Evolutionary conservation across 2,888 invertebrate species (phyloP).

Genomic region (Orthonychiurus folsomi): DNA sequence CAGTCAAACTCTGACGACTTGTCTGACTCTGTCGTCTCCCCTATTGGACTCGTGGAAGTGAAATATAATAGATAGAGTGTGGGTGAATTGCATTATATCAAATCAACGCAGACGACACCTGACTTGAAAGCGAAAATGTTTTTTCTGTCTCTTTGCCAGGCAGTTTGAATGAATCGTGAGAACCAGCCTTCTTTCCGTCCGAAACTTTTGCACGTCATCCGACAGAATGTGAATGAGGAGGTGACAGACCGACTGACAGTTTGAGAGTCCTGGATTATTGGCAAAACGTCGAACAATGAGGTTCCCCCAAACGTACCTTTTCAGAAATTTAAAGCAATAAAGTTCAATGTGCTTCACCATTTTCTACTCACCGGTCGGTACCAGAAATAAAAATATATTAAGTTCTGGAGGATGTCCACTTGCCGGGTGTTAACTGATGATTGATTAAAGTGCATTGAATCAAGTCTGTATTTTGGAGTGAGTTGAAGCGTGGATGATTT

Average conservation of each 20-base stretch:
- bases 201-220: background rate
- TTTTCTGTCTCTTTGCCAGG: too few relatives aligned
- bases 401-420: too few relatives aligned
- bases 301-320: background rate
- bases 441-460: too few relatives aligned
- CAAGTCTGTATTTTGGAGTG: too few relatives aligned
- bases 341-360: too few relatives aligned
- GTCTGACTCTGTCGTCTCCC: background rate
- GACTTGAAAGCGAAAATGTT: background rate
- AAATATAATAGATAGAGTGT: background rate
- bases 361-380: too few relatives aligned
- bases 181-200: background rate
- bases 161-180: background rate
- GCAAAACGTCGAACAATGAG: background rate
- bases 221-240: background rate
- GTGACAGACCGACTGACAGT: too few relatives aligned
- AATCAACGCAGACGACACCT: background rate
- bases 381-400: too few relatives aligned
- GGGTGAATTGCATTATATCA: background rate
- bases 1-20: background rate
- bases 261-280: background rate
- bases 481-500: too few relatives aligned
- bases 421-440: too few relatives aligned
- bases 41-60: too few relatives aligned
- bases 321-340: too few relatives aligned